phyloP scores from a whole-genome alignment of 2,888 invertebrate genomes.

The Drosophila prostipennis region DNA sequence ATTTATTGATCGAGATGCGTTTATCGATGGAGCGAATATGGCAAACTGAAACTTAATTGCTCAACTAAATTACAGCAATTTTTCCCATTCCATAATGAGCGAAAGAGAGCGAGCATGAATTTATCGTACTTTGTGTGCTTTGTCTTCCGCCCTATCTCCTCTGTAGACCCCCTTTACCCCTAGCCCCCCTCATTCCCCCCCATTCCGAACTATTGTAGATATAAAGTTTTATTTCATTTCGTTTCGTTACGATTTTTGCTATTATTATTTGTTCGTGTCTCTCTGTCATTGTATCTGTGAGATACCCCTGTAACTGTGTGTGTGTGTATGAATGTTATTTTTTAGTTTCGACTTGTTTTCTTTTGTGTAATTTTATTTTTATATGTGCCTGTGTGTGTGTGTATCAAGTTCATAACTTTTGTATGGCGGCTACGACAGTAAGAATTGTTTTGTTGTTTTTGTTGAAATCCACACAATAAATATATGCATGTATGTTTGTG shows the following conservation, averaged over 20 bases:
- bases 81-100: conserved; percentile 21
- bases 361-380: conserved; percentile 78
- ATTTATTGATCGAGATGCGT: conserved; percentile 28
- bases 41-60: conserved; percentile 36
- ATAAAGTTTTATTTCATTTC: conserved; percentile 77
- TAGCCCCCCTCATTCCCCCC: background rate
- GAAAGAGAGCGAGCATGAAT: conserved; percentile 56
- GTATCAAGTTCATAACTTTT: conserved; percentile 76
- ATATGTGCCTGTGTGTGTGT: conserved; percentile 54
- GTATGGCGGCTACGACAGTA: conserved; percentile 67
- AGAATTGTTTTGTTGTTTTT: conserved; percentile 73
- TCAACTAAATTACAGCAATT: conserved; percentile 38
- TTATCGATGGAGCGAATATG: conserved; percentile 30
- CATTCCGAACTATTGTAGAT: conserved; percentile 30
- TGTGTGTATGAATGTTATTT: conserved; percentile 60
- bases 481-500: conserved; percentile 18
- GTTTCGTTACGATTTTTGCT: conserved; percentile 80
- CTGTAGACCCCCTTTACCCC: background rate
- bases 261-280: conserved; percentile 73
- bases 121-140: conserved; percentile 55
- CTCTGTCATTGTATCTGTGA: conserved; percentile 34
- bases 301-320: conserved; percentile 23
- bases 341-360: conserved; percentile 77
- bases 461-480: conserved; percentile 73
- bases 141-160: conserved; percentile 23